Evolutionary conservation across 1,140 invertebrate species (phyloP).

Genomic region (Drosophila ercepeae): DNA sequence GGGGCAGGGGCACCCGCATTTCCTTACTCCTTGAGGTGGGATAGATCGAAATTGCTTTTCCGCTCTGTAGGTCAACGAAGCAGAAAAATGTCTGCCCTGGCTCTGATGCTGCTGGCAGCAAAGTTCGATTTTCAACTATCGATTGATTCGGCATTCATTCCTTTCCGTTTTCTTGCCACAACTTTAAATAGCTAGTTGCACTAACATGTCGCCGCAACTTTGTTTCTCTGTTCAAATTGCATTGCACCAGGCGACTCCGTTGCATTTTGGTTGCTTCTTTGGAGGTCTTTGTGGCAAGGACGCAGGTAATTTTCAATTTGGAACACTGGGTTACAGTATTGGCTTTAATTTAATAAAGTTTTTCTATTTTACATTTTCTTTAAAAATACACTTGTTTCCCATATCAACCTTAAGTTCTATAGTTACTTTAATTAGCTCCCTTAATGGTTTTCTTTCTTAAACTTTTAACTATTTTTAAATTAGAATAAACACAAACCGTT

Average conservation of each 20-base stretch:
- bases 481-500: too few relatives aligned
- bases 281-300: not conserved
- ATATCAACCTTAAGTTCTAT: too few relatives aligned
- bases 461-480: too few relatives aligned
- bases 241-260: conserved; percentile 27
- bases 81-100: conserved; percentile 74
- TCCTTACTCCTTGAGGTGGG: conserved; percentile 56
- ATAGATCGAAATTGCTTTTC: conserved; percentile 76
- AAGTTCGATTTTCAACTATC: conserved; percentile 68
- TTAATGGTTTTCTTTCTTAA: too few relatives aligned
- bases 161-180: conserved; percentile 18
- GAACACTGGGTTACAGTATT: not conserved
- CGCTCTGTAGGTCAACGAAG: conserved; percentile 60
- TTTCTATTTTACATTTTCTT: too few relatives aligned
- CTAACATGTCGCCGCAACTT: conserved; percentile 51
- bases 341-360: not conserved
- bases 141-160: conserved; percentile 67
- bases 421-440: too few relatives aligned
- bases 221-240: conserved; percentile 61
- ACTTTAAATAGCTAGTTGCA: conserved; percentile 35
- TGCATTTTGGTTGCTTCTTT: conserved; percentile 13
- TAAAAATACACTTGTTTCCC: too few relatives aligned
- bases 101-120: conserved; percentile 16
- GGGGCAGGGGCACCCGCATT: not conserved
- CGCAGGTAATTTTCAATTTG: not conserved